Percentiles rank a stretch among this genome's conserved stretches.
Evolutionary conservation across 2,113 vertebrate genomes (phyloP).

Genomic region (Pluvianellus socialis): DNA sequence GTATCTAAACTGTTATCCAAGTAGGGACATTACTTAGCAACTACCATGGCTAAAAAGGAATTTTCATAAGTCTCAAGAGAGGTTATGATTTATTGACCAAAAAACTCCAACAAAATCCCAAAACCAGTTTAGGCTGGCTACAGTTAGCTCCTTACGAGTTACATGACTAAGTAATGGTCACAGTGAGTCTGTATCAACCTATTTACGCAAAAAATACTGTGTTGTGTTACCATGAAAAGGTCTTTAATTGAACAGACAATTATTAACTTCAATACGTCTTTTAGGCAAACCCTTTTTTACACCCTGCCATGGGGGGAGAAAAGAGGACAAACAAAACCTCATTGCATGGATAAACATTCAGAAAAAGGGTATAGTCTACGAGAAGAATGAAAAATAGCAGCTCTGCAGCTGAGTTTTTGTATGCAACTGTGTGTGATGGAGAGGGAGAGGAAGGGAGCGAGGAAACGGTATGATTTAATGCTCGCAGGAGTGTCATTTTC

Average conservation of each 20-base stretch:
- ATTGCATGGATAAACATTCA: accelerated
- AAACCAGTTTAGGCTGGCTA: slow-evolving; percentile 30
- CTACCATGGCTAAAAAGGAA: slow-evolving; percentile 39
- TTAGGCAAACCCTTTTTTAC: not conserved
- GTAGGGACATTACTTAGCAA: slow-evolving; percentile 58
- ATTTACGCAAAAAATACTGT: not conserved
- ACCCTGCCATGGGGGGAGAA: accelerated
- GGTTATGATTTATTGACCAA: slow-evolving; percentile 54
- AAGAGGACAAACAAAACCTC: not conserved
- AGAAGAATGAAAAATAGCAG: not conserved
- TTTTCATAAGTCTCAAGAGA: slow-evolving; percentile 53
- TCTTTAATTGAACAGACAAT: not conserved
- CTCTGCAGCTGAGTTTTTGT: not conserved
- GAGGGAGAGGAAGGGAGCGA: not conserved
- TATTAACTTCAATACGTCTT: not conserved
- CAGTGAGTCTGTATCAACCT: not conserved
- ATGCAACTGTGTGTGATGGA: not conserved
- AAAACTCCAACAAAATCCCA: slow-evolving; percentile 14
- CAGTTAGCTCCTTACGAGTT: slow-evolving; percentile 12
- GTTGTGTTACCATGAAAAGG: not conserved
- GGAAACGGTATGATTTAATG: not conserved
- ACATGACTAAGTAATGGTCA: slow-evolving; percentile 25
- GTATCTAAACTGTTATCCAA: slow-evolving; percentile 57
- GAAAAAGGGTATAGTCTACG: not conserved
- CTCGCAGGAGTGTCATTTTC: not conserved